Evolutionary conservation across 2,888 invertebrate genomes (phyloP).

Genomic region (Epicampocera succincta): DNA sequence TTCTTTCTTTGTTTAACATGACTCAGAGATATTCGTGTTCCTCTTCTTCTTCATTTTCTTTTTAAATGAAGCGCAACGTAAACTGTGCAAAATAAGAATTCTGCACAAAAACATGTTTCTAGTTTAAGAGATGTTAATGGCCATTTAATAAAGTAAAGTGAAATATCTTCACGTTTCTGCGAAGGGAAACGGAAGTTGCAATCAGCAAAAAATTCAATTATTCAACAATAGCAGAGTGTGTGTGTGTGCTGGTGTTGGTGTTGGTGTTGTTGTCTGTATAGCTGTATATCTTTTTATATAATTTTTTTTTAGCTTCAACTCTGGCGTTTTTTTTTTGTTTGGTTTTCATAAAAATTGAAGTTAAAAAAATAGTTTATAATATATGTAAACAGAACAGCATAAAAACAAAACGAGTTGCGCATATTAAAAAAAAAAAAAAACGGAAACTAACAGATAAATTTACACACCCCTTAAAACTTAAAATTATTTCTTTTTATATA

Average conservation of each 20-base stretch:
- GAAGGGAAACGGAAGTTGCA: conserved; percentile 40
- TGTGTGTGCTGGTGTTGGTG: neutral
- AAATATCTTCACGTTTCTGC: conserved; percentile 46
- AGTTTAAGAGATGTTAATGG: conserved; percentile 19
- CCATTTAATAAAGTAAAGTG: conserved; percentile 38
- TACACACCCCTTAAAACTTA: neutral
- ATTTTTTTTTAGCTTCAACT: too few relatives aligned
- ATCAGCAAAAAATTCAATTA: neutral
- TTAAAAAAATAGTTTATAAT: conserved; percentile 3
- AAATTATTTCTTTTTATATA: conserved; percentile 41
- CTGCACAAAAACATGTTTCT: neutral
- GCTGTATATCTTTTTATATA: neutral
- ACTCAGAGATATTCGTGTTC: too few relatives aligned
- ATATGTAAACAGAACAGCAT: conserved; percentile 5
- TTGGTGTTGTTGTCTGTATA: too few relatives aligned
- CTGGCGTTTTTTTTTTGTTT: too few relatives aligned
- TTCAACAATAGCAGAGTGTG: neutral
- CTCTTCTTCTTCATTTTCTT: too few relatives aligned
- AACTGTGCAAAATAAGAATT: neutral
- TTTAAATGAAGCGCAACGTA: too few relatives aligned
- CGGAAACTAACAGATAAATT: neutral
- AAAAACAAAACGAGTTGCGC: conserved; percentile 46
- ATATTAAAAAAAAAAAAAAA: conserved; percentile 48
- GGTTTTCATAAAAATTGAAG: neutral
- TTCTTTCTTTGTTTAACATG: neutral